Base-by-base conservation (phyloP, 2,113 vertebrate genomes). In the Nyctibius bracteatus region DNA sequence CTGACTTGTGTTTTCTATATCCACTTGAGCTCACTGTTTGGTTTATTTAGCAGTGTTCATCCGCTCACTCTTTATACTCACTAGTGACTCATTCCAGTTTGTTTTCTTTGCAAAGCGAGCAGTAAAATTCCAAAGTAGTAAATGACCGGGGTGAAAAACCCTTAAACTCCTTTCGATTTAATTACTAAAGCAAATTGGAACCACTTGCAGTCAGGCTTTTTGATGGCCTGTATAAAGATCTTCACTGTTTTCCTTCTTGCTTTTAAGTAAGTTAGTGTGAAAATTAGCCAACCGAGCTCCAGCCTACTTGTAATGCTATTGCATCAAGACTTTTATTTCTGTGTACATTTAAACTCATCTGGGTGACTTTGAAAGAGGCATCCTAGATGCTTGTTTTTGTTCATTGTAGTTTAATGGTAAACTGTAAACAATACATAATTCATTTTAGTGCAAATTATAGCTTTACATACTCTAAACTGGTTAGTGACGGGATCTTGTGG, bases 171-270 rank as follows among this genome's bases (percentile, higher is more conserved):
- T 98, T 98, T 98, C 96, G 88, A 99, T 99, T 99, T 99, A 99
- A 99, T 99, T 99, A 99, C 98, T 98, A 98, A 97, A 97, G 98
- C 98, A 99, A 99, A 99, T 99, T 99, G 98, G 98, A 99, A 99
- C 98, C 98, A 99, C 98, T 99, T 98, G 98, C 97, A 98, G 97
- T 83, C 94, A 97, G 96, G 89, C 98, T 98, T 99, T 94, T 91
- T 98, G 98, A 98, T 98, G 98, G 98, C 93, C 94, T 67, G 87
- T 97, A 97, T 97, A 98, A 98, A 98, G 98, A 97, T 98, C 98
- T 98, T 98, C 98, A 97, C 96, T 92, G 90, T 97, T 96, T 97
- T 96, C 96, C 62, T 65, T 77, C 91, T 97, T 95, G 68, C 85
- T 97, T 97, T 97, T 96, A 97, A 97, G 71, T 92, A 94, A 97